A percentile compares a stretch with the other conserved stretches of the same genome.
Conservation (phyloP, 1,140 invertebrate species). For the Saccostrea glomerata region DNA sequence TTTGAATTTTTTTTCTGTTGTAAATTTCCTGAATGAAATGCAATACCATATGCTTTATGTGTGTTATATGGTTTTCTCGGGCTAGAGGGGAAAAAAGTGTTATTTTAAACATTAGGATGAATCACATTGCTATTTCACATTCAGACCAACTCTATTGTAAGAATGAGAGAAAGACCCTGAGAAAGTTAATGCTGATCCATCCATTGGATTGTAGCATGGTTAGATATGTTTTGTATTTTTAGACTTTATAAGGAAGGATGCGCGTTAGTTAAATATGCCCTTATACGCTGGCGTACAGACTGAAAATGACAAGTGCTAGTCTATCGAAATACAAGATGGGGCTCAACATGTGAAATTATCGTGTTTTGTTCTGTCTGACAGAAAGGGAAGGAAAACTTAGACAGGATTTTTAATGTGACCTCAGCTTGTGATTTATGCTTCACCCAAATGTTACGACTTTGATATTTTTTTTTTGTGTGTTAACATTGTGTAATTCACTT, state of each 20-base stretch:
- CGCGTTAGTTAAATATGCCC: not conserved
- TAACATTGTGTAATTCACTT: not conserved
- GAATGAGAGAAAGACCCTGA: not conserved
- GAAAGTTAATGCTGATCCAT: no score
- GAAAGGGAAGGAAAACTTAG: no score
- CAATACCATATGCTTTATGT: conserved; percentile 13
- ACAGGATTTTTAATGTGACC: not conserved
- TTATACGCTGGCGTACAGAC: not conserved
- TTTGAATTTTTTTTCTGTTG: no score
- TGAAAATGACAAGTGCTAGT: conserved; percentile 5
- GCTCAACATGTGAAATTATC: not conserved
- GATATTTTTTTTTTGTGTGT: not conserved
- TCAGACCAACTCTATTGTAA: not conserved
- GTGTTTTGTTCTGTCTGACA: not conserved
- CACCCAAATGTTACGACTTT: not conserved
- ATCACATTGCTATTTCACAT: not conserved
- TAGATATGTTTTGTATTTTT: not conserved
- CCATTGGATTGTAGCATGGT: not conserved
- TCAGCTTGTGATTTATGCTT: not conserved
- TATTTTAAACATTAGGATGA: not conserved
- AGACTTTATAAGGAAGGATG: not conserved
- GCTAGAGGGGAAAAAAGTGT: not conserved
- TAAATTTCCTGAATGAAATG: not conserved
- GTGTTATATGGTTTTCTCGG: not conserved
- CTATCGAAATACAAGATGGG: not conserved